Evolutionary conservation across 2,113 vertebrate species (phyloP).

Genomic region (Desmodus rotundus): DNA sequence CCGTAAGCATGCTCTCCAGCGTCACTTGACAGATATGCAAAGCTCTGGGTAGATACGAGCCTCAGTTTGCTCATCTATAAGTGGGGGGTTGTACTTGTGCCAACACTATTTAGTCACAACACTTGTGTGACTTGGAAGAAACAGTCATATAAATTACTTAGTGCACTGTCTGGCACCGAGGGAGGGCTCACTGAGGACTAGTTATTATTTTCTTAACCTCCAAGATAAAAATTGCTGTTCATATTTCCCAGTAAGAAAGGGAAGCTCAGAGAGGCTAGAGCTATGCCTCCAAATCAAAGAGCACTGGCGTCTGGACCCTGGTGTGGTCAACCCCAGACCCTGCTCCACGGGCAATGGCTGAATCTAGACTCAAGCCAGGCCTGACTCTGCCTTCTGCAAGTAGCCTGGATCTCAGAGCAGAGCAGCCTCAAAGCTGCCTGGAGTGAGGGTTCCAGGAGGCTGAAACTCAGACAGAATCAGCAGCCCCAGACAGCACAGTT

Average conservation of each 20-base stretch:
- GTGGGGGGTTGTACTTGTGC: rapidly evolving
- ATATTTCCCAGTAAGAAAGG: background rate
- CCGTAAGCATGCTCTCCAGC: background rate
- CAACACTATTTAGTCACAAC: background rate
- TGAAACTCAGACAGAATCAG: background rate
- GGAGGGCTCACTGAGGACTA: background rate
- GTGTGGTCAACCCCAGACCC: background rate
- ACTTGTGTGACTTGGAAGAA: background rate
- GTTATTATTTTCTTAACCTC: background rate
- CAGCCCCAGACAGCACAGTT: background rate
- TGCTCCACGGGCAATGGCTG: rapidly evolving
- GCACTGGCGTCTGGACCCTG: background rate
- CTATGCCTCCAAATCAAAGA: background rate
- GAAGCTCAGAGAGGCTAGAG: background rate
- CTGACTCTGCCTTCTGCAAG: background rate
- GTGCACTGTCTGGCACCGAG: background rate
- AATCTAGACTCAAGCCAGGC: background rate
- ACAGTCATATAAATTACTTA: background rate
- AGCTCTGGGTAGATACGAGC: background rate
- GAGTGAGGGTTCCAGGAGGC: background rate
- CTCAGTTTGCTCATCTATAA: background rate
- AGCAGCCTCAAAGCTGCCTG: background rate
- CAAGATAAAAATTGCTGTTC: background rate
- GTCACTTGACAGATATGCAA: background rate
- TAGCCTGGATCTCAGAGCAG: background rate